Evolutionary conservation across 2,797 vertebrate species (phyloP).

Genomic region (Streptopelia turtur): DNA sequence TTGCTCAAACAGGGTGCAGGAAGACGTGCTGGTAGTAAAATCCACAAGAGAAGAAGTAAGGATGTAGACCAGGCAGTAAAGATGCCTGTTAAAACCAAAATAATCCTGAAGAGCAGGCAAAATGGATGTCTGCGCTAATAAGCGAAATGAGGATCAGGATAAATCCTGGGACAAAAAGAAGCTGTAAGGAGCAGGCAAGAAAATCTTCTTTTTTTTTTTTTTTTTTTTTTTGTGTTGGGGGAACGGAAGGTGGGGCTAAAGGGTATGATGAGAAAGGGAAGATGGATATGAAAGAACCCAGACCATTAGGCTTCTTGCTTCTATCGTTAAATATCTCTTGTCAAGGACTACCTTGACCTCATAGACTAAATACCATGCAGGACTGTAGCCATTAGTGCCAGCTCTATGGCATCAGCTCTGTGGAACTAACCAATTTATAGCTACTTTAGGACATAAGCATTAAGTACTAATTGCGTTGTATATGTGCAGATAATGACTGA

Average conservation of each 20-base stretch:
- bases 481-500: not conserved
- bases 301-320: not conserved
- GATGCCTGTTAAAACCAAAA: not conserved
- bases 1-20: not conserved
- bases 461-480: not conserved
- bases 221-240: too few relatives aligned
- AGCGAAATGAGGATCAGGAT: not conserved
- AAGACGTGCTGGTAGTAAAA: not conserved
- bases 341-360: not conserved
- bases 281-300: not conserved
- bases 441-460: fast-evolving
- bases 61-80: not conserved
- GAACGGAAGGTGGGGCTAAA: not conserved
- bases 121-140: not conserved
- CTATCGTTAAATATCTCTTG: not conserved
- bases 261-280: not conserved
- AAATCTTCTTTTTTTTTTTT: not conserved
- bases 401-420: not conserved
- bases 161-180: not conserved
- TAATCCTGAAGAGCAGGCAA: not conserved
- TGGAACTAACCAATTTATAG: not conserved
- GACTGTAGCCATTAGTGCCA: not conserved
- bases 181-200: not conserved
- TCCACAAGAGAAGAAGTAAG: not conserved
- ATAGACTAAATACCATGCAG: not conserved